phyloP scores from a whole-genome alignment of 1,140 invertebrate genomes.

The Caerostris darwini region DNA sequence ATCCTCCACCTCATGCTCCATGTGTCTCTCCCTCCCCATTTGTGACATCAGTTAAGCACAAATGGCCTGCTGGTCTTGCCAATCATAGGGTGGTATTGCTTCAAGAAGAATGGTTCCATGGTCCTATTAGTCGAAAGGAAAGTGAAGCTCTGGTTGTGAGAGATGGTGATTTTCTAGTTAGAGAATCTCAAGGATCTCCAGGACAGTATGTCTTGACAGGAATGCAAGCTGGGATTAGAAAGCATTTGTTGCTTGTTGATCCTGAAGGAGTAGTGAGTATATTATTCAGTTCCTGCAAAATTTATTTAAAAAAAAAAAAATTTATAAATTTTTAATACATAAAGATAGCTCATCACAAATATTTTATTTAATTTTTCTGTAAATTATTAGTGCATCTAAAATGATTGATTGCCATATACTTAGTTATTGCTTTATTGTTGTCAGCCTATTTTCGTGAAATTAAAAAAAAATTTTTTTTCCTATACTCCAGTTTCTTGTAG shows the following conservation, averaged over 20 bases:
- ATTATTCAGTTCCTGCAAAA: background rate
- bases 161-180: constrained; percentile 97
- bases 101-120: constrained; percentile 89
- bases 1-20: constrained; percentile 37
- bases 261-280: constrained; percentile 95
- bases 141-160: constrained; percentile 88
- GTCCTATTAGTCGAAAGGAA: constrained; percentile 90
- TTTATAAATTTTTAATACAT: no score
- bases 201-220: constrained; percentile 98
- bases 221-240: constrained; percentile 92
- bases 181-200: constrained; percentile 93
- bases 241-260: constrained; percentile 97
- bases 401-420: no score
- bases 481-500: no score
- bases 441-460: no score
- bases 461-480: no score
- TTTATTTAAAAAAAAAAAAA: no score
- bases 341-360: no score
- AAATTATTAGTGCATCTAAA: no score
- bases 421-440: no score
- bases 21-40: constrained; percentile 27
- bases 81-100: constrained; percentile 69
- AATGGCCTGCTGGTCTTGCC: constrained; percentile 68
- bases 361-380: no score
- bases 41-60: constrained; percentile 55